Conservation (phyloP, 1,140 invertebrate genomes). For the Ladona fulva region DNA sequence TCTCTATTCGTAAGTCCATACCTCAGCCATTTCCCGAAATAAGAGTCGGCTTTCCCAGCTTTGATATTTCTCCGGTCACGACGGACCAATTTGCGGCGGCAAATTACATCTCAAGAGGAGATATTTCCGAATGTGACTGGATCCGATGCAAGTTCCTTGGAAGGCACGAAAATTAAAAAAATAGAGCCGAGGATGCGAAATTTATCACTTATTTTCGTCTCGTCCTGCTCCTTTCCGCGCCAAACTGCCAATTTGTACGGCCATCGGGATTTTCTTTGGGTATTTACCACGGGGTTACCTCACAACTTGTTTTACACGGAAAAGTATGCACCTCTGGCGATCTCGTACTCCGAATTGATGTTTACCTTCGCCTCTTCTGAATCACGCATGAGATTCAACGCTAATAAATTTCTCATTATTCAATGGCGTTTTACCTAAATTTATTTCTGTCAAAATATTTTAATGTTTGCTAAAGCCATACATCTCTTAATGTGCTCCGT, state of each 20-base stretch:
- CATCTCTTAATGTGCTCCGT: no score
- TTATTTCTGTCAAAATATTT: no score
- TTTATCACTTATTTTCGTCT: constrained; percentile 2
- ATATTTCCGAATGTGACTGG: neutral
- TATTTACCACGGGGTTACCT: no score
- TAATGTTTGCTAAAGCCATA: no score
- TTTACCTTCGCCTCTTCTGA: no score
- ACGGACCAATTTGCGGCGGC: neutral
- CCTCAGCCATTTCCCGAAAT: neutral
- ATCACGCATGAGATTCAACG: no score
- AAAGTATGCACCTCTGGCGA: no score
- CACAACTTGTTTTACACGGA: no score
- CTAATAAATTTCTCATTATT: no score
- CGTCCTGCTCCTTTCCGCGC: neutral
- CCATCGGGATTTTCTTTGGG: neutral
- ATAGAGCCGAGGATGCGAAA: neutral
- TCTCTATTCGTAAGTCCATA: neutral
- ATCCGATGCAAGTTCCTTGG: neutral
- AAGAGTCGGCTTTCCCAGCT: neutral
- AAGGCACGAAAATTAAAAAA: neutral
- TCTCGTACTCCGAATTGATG: no score
- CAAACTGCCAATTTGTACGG: neutral
- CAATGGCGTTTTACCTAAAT: no score
- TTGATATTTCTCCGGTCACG: neutral
- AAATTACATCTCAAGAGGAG: neutral